Evolutionary conservation across 2,113 vertebrate species (phyloP), one percentile per base, ranked within the genome.

Genomic region (Monarcha castaneiventris): DNA sequence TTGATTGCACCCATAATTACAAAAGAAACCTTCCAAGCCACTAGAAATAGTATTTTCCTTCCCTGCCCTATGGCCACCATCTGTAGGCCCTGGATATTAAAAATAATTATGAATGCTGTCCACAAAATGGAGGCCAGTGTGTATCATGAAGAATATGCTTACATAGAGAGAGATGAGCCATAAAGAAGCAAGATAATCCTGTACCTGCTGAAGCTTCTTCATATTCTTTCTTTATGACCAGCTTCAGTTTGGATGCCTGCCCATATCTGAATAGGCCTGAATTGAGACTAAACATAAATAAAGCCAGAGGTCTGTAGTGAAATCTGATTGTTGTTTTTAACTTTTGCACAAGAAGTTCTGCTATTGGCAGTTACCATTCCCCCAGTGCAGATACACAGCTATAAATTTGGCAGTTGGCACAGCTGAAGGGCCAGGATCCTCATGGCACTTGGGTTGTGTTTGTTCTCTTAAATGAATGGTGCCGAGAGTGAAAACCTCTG

Each of bases 371-470:
- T 21, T 64, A 14, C 25, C 5, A 21, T 43, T 27, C 14, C 9
- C 11, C 30, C 29, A 29, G 30, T 55, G 44, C 54, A 56, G 54
- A 15, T 54, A 63, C 9, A n/a, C 30, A 48, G 10, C 35, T 72
- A 10, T 29, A 4, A 3, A 13, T 62, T 21, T 87, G 41, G 18
- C 22, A 80, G 0, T 4, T 85, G 39, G 12, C 22, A 19, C 35
- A 18, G 30, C 12, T 9, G 6, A 35, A 59, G 20, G 32, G 7
- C n/a, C 43, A 71, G n/a, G 30, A 51, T 22, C 9, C 6, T 32
- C 25, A 19, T 18, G 27, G 20, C 26, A 11, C 1, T 2, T 0
- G 1, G 43, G 20, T 29, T 72, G 16, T 30, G 7, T 39, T 76
- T 80, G 7, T 35, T 20, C 5, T 48, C 63, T 41, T 59, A 41